Evolutionary conservation across 2,888 invertebrate species (phyloP), one percentile per base, ranked within the genome.

Genomic region (Gari tellinella): DNA sequence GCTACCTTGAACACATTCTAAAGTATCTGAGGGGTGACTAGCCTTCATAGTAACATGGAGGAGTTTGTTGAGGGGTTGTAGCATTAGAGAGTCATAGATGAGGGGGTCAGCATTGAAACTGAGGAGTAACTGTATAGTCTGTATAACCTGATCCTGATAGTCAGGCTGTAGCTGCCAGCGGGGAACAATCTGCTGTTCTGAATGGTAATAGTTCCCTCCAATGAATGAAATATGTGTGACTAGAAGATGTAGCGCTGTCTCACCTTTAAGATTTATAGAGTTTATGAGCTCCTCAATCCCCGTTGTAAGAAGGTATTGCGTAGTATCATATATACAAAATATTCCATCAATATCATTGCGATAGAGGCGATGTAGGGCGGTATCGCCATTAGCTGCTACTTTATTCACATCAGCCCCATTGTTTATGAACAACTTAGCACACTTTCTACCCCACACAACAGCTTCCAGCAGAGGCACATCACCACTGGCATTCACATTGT

Each of bases 401-500:
- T 94, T 92, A 7, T 94, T 94, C 0, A 95, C 95, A 70, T 94
- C 94, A 31, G 95, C 95, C n/a, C 95, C 95, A 87, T 94, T 94
- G 72, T 91, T 90, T 31, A 92, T 88, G 23, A 93, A 84, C 15
- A 91, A 84, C 57, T 90, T 90, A 1, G 95, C 92, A 91, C 95
- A 95, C 85, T 94, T 94, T 53, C 94, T 94, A 79, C 95, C 95
- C 89, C 95, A 95, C 26, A 95, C 93, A 19, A 95, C 95, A 15
- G 95, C 93, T 87, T 95, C 95, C 90, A 95, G 95, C 68, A 96
- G 94, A n/a, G 96, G 95, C 90, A 95, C 95, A 90, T 95, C 95
- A 92, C 95, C 95, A 87, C 95, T 95, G 90, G 94, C 64, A 63
- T 88, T 85, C 21, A 80, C 66, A 14, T 75, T 64, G 66, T 90